These are phyloP conservation scores for Desoria tigrina DNA, from an alignment of 2,888 invertebrate genomes.

Conservation along the genomic window DNA sequence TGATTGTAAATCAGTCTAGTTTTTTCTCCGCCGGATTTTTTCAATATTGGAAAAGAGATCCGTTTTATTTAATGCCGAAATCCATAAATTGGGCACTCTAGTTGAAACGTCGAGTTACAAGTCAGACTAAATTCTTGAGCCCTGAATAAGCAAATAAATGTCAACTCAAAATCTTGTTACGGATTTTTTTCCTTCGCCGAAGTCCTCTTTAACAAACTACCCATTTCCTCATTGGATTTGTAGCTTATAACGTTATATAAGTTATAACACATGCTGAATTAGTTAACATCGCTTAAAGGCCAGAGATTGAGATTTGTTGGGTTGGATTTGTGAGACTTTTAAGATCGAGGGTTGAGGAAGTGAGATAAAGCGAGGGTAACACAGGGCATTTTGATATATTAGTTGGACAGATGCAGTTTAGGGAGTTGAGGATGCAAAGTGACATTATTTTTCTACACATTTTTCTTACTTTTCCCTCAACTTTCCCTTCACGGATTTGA, in stretches of 20 bases:
- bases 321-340: not conserved
- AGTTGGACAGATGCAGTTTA: constrained; percentile 6
- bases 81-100: no score
- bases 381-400: constrained; percentile 9
- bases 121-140: not conserved
- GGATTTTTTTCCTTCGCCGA: not conserved
- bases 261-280: not conserved
- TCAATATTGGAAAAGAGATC: no score
- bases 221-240: not conserved
- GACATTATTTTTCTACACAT: no score
- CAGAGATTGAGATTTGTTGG: not conserved
- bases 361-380: no score
- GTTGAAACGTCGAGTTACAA: no score
- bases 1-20: no score
- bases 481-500: no score
- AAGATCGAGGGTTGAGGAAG: no score
- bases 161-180: constrained; percentile 1
- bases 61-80: no score
- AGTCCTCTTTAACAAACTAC: no score
- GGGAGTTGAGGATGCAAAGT: not conserved
- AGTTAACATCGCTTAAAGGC: not conserved
- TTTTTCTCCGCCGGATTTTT: no score
- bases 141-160: constrained; percentile 25
- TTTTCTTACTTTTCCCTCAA: no score
- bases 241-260: not conserved